These are phyloP conservation scores for Oplegnathus fasciatus DNA, from an alignment of 2,113 vertebrate species.

Conservation along the genomic window DNA sequence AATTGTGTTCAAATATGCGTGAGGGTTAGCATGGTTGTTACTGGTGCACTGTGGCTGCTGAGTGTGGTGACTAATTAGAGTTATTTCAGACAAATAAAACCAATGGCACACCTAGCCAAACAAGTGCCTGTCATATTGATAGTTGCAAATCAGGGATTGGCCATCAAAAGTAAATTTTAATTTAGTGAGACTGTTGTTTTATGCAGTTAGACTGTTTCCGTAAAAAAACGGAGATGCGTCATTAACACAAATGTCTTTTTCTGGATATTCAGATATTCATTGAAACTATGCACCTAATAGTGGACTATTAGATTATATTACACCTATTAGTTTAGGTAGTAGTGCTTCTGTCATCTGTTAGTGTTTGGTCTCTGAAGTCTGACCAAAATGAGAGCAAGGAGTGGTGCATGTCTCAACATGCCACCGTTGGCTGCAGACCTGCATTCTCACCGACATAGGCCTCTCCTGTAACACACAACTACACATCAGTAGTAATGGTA, in stretches of 20 bases:
- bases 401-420: conserved; percentile 39
- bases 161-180: conserved; percentile 11
- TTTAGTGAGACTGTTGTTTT: not conserved
- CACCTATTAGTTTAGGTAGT: not conserved
- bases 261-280: not conserved
- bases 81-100: not conserved
- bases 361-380: conserved; percentile 8
- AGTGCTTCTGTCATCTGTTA: not conserved
- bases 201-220: not conserved
- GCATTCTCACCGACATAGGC: conserved; percentile 5
- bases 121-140: not conserved
- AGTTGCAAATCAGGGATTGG: not conserved
- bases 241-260: not conserved
- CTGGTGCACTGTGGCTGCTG: conserved; percentile 1
- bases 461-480: not conserved
- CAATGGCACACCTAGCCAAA: not conserved
- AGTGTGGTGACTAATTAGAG: not conserved
- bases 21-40: not conserved
- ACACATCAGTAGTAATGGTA: not conserved
- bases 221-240: not conserved
- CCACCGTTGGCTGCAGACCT: conserved; percentile 16
- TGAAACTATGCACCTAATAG: not conserved
- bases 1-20: not conserved
- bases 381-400: conserved; percentile 17
- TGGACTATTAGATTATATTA: not conserved